Percentiles rank a stretch among this genome's conserved stretches.
phyloP scores from a whole-genome alignment of 2,797 vertebrate genomes.

The Otolemur crassicaudatus region DNA sequence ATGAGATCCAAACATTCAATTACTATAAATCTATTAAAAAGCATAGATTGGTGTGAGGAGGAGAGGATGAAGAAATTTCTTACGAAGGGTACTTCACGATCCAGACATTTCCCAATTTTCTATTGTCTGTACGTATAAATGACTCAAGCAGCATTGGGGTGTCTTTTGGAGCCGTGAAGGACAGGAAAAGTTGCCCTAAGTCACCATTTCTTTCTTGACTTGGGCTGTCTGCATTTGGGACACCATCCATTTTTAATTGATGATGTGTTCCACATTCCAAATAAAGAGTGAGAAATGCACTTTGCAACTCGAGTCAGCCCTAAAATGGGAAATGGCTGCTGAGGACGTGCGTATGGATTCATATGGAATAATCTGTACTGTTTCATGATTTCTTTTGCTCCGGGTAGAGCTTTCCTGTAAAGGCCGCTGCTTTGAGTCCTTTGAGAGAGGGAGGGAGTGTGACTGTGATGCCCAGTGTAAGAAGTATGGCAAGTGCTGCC shows the following conservation, averaged over 20 bases:
- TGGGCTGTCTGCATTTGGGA: neutral
- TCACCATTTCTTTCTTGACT: conserved; percentile 1
- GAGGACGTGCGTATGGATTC: accelerated
- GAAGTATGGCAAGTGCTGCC: conserved; percentile 93
- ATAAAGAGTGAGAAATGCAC: neutral
- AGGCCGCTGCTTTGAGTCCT: conserved; percentile 95
- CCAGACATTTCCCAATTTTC: neutral
- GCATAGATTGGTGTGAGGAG: neutral
- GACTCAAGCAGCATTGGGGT: neutral
- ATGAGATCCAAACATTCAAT: neutral
- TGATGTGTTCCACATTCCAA: neutral
- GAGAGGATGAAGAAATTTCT: neutral
- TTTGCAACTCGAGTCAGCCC: neutral
- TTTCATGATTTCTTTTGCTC: conserved; percentile 53
- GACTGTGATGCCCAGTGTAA: conserved; percentile 92
- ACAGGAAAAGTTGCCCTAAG: neutral
- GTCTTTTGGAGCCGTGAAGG: neutral
- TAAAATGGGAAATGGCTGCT: neutral
- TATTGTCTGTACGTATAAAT: neutral
- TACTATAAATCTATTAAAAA: neutral
- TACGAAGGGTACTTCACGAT: neutral
- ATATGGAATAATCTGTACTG: neutral
- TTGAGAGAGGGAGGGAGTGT: conserved; percentile 92
- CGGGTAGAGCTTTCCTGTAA: conserved; percentile 92
- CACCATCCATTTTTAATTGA: neutral